Evolutionary conservation across 2,113 vertebrate genomes (phyloP).

Genomic region (Leptobrachium leishanense): DNA sequence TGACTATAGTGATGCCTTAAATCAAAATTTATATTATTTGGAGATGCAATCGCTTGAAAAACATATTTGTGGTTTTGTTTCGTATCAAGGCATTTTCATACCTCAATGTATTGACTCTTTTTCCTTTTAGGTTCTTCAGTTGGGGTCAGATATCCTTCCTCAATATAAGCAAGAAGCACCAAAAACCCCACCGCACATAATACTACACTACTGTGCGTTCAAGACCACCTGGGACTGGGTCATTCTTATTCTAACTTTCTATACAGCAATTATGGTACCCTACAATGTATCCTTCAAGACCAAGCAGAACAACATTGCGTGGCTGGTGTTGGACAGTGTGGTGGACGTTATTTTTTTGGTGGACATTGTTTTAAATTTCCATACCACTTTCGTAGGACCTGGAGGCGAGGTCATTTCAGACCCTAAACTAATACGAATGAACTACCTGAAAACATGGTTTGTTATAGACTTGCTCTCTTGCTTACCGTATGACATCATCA

Average conservation of each 20-base stretch:
- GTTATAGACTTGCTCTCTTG: slow-evolving; percentile 96
- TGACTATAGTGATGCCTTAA: too few relatives aligned
- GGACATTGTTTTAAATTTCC: slow-evolving; percentile 97
- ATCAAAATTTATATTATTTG: too few relatives aligned
- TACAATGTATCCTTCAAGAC: slow-evolving; percentile 97
- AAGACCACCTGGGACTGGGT: slow-evolving; percentile 99
- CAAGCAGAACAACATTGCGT: slow-evolving; percentile 95
- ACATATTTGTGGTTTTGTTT: not conserved
- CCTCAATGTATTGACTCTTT: not conserved
- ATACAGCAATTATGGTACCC: slow-evolving; percentile 97
- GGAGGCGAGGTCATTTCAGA: slow-evolving; percentile 97
- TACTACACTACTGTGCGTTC: slow-evolving; percentile 96
- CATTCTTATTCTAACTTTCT: slow-evolving; percentile 96
- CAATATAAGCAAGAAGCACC: slow-evolving; percentile 98
- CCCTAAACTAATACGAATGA: slow-evolving; percentile 96
- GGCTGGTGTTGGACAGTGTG: slow-evolving; percentile 96
- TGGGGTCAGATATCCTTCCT: slow-evolving; percentile 95
- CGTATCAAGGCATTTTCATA: not conserved
- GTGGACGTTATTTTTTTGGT: slow-evolving; percentile 97
- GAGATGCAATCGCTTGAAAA: too few relatives aligned
- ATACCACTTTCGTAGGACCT: slow-evolving; percentile 94
- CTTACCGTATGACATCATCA: slow-evolving; percentile 99
- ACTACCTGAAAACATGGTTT: slow-evolving; percentile 98
- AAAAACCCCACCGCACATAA: slow-evolving; percentile 96
- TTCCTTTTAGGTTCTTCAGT: slow-evolving; percentile 83